Evolutionary conservation across 2,797 vertebrate genomes (phyloP).

Genomic region (Hemitrygon akajei): DNA sequence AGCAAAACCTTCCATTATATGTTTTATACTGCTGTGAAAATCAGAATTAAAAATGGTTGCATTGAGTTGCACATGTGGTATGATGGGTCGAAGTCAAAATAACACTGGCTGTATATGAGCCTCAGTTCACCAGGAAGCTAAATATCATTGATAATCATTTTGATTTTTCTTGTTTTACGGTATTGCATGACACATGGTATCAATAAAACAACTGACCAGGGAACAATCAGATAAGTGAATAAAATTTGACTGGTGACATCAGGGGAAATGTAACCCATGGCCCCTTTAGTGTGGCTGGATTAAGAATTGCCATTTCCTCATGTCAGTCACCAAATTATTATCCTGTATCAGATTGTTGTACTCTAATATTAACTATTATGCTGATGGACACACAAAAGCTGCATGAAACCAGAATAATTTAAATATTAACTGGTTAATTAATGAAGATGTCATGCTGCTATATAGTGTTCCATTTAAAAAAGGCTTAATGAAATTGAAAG

Average conservation of each 20-base stretch:
- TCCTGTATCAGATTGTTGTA: neutral
- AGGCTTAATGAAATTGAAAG: neutral
- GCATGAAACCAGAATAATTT: neutral
- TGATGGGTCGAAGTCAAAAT: neutral
- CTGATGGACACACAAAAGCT: neutral
- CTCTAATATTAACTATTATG: neutral
- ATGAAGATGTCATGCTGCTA: neutral
- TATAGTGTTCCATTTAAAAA: neutral
- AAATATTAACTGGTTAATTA: neutral
- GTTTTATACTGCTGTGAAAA: neutral
- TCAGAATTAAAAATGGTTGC: neutral
- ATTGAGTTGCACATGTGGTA: neutral
- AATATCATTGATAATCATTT: slow-evolving; percentile 5
- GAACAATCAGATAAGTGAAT: slow-evolving; percentile 4
- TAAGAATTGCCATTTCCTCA: slow-evolving; percentile 3
- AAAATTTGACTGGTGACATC: neutral
- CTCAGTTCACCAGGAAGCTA: neutral
- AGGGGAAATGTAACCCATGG: neutral
- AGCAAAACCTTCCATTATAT: neutral
- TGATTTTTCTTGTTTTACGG: neutral
- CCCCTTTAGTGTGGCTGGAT: neutral
- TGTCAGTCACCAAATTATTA: neutral
- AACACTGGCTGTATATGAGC: neutral
- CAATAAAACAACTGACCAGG: neutral
- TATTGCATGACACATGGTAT: neutral